A percentile compares a stretch with the other conserved stretches of the same genome.
These are phyloP conservation scores for Rhopilema esculentum DNA, from an alignment of 30 jellyfish, hydroid and myxozoan species.

Conservation along the genomic window DNA sequence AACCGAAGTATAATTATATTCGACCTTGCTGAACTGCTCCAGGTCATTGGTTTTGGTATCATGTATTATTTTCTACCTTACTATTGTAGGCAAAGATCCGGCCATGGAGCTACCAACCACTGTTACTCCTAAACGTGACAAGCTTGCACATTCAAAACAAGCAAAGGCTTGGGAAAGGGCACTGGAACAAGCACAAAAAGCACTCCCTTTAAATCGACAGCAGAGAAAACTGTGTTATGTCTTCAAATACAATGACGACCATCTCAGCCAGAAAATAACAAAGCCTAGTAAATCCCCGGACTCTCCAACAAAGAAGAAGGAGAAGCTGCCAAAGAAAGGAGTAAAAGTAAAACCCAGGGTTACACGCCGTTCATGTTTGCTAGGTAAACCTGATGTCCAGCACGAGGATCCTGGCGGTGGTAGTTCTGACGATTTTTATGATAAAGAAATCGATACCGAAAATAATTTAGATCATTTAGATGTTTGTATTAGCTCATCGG, in stretches of 20 bases:
- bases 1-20: no score
- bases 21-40: no score
- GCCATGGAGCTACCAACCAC: conserved; percentile 53
- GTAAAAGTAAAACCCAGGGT: conserved; percentile 26
- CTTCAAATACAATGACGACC: conserved; percentile 70
- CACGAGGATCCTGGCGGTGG: not conserved
- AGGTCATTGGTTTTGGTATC: no score
- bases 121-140: conserved; percentile 52
- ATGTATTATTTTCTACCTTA: no score
- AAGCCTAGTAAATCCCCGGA: conserved; percentile 42
- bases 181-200: conserved; percentile 85
- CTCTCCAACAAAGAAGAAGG: conserved; percentile 40
- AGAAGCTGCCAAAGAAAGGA: conserved; percentile 31
- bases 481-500: no score
- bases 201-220: conserved; percentile 78
- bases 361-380: conserved; percentile 53
- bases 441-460: not conserved
- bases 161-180: conserved; percentile 87
- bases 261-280: conserved; percentile 20
- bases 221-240: conserved; percentile 76
- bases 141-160: conserved; percentile 60
- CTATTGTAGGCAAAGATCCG: conserved; percentile 67
- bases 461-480: not conserved
- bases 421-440: not conserved
- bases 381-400: conserved; percentile 1